Base-by-base conservation (phyloP, 2,113 vertebrate genomes). In the Cygnus buccinator region DNA sequence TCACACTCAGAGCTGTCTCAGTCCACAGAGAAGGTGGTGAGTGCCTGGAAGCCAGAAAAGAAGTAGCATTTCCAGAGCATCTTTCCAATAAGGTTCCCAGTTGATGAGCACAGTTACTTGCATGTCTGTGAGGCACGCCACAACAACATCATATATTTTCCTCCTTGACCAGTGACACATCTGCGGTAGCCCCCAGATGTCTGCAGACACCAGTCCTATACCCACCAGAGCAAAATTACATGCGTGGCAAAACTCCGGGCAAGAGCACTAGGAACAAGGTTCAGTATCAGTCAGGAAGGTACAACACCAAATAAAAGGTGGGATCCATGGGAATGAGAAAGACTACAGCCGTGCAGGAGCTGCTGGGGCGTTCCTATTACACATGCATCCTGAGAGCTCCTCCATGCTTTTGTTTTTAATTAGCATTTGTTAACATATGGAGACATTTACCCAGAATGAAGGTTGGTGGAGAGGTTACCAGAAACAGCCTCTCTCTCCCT, bases 381-480 rank as follows among this genome's bases (percentile, higher is more conserved):
- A 94, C 78, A 59, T 1, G 4, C 62, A 95, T 96, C 89, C 89
- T 54, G 54, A 93, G 46, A 79, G 84, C 84, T 91, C 52, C 28
- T 94, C 91, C 58, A 62, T 78, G 91, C 84, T 91, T 96, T 96
- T 96, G 94, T 87, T 95, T 97, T 91, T 95, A 94, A 97, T 96
- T 94, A 97, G 75, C 94, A 94, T 95, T 94, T 95, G 82, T 73
- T 94, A 96, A 95, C 96, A 97, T 96, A 96, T 93, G 96, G 95
- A 94, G 81, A 94, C 84, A 89, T 84, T 96, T 96, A 95, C 77
- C 94, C 95, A 95, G 90, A 92, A 96, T 72, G 91, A 94, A 95
- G 93, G 95, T 84, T 93, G 73, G 73, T 75, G 44, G 77, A 90
- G 74, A 62, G 1, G 94, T 93, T 94, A 95, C 89, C 93, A 93